phyloP scores from a whole-genome alignment of 2,888 invertebrate species.

The Mythimna albipuncta region DNA sequence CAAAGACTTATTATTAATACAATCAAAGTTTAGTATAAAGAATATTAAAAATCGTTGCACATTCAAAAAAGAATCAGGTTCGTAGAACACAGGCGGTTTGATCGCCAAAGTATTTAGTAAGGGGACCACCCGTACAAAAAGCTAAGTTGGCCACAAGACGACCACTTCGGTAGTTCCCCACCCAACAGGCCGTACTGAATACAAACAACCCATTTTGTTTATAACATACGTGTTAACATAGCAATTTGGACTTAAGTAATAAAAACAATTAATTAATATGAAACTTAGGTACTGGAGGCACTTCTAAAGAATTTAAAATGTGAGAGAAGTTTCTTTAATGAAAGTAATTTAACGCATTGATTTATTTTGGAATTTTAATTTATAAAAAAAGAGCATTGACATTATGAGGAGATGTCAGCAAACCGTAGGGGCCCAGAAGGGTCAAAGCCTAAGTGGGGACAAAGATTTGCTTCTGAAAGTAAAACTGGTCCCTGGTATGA shows the following conservation, averaged over 20 bases:
- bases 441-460: no score
- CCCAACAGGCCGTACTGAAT: slow-evolving; percentile 36
- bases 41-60: slow-evolving; percentile 24
- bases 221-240: slow-evolving; percentile 39
- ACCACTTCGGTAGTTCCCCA: slow-evolving; percentile 42
- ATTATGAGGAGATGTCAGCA: no score
- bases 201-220: slow-evolving; percentile 57
- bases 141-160: slow-evolving; percentile 10
- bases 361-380: slow-evolving; percentile 26
- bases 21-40: neutral
- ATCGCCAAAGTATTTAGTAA: slow-evolving; percentile 12
- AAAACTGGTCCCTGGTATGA: no score
- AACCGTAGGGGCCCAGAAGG: no score
- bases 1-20: slow-evolving; percentile 13
- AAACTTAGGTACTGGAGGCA: slow-evolving; percentile 40
- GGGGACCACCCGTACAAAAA: slow-evolving; percentile 47
- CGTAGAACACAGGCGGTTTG: slow-evolving; percentile 43
- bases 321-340: slow-evolving; percentile 18
- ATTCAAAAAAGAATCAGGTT: slow-evolving; percentile 24
- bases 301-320: slow-evolving; percentile 40
- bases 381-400: slow-evolving; percentile 1
- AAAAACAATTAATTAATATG: slow-evolving; percentile 57
- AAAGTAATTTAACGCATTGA: slow-evolving; percentile 21
- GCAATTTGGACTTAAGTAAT: slow-evolving; percentile 47
- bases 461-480: no score